Evolutionary conservation across 2,113 vertebrate genomes (phyloP), one percentile per base, ranked within the genome.

Genomic region (Dunckerocampus dactyliophorus): DNA sequence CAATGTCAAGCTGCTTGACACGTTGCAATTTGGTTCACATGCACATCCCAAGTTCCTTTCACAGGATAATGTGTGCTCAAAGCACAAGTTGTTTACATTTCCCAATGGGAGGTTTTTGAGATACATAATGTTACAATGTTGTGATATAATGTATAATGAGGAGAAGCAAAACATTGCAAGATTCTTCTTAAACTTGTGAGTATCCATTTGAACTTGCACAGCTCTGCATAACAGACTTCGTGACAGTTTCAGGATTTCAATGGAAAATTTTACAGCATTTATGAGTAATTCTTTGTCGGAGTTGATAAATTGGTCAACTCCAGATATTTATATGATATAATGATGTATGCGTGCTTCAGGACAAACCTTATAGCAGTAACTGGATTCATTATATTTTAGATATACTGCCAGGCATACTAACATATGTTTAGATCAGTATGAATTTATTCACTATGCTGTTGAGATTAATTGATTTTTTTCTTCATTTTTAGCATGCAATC

Each of bases 11-110:
- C 61, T 55, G 62, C 49, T 53, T 47, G 60, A 74, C 62, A 70
- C 70, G 14, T 10, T 8, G 54, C 65, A 74, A 80, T 80, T 84
- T 81, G 80, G 61, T 62, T 69, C 60, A 67, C 69, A 72, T 67
- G 50, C 43, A 37, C 31, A 63, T 53, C 62, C 20, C 42, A 66
- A 73, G 47, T 59, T 45, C 21, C 64, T 49, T 52, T 59, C 54
- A 48, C n/a, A 3, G 57, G 14, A 19, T 34, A 34, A 34, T 8
- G 4, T 34, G 31, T 8, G 3, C 20, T 37, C 21, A 47, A 11
- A 7, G 1, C 28, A 22, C 20, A n/a, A 47, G 47, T 37, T 62
- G 46, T 70, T 53, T 16, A 34, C n/a, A 19, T 58, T 73, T 67
- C 59, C 11, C 46, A 13, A 56, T 20, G 34, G 6, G 19, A 14